Evolutionary conservation across 2,888 invertebrate species (phyloP).

Genomic region (Acleris sparsana): DNA sequence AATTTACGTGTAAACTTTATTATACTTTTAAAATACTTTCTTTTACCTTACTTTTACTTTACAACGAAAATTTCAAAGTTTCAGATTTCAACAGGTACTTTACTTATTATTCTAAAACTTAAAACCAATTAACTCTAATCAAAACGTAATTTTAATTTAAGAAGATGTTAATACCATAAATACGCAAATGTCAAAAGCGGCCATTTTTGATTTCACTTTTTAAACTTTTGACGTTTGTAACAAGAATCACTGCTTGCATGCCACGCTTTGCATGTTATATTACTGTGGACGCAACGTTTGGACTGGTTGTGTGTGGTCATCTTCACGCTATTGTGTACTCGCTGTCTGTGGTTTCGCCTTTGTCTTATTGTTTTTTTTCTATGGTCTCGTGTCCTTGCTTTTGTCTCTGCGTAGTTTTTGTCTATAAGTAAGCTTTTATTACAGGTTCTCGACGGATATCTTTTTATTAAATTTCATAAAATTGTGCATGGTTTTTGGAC

Average conservation of each 20-base stretch:
- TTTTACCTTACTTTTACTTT: constrained; percentile 56
- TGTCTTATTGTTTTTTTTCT: constrained; percentile 51
- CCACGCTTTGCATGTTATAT: constrained; percentile 69
- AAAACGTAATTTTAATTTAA: constrained; percentile 60
- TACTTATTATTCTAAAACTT: constrained; percentile 62
- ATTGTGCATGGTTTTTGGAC: constrained; percentile 40
- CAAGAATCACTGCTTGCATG: constrained; percentile 61
- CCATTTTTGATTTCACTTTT: constrained; percentile 37
- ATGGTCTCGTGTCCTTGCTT: constrained; percentile 60
- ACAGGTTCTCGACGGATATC: constrained; percentile 47
- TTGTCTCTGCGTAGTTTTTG: constrained; percentile 63
- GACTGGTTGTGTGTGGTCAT: constrained; percentile 75
- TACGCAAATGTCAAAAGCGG: constrained; percentile 52
- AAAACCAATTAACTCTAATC: constrained; percentile 76
- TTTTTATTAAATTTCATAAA: constrained; percentile 5
- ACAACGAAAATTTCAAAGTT: constrained; percentile 70
- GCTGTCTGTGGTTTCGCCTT: constrained; percentile 63
- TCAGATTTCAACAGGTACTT: constrained; percentile 75
- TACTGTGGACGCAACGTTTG: constrained; percentile 61
- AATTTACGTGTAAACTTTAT: constrained; percentile 59
- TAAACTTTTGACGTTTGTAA: constrained; percentile 55
- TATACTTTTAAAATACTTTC: constrained; percentile 41
- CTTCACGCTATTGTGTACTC: constrained; percentile 62
- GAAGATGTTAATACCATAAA: constrained; percentile 66
- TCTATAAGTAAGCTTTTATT: constrained; percentile 54